Conservation (phyloP, 2,888 invertebrate genomes). For the Protonemura montana region DNA sequence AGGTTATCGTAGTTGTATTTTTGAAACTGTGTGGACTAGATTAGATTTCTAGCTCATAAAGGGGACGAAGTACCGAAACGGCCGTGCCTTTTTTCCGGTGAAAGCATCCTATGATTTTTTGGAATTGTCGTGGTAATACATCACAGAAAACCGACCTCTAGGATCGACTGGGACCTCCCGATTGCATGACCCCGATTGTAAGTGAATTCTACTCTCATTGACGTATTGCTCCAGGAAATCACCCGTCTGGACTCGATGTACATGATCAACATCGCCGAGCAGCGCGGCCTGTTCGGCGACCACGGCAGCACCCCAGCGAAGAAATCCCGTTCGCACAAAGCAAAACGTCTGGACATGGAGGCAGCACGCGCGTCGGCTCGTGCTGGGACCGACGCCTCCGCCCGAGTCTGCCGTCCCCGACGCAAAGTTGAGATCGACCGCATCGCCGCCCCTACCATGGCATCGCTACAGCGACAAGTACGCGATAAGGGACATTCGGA, state of each 20-base stretch:
- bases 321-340: conserved; percentile 19
- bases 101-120: no score
- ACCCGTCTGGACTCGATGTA: conserved; percentile 81
- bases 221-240: conserved; percentile 64
- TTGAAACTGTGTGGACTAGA: no score
- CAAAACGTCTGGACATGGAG: neutral
- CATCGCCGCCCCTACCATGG: conserved; percentile 72
- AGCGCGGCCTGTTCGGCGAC: conserved; percentile 76
- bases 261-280: conserved; percentile 84
- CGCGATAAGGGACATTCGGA: neutral
- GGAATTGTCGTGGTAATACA: no score
- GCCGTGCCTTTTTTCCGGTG: no score
- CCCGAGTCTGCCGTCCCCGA: conserved; percentile 9
- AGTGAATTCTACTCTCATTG: no score
- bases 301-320: conserved; percentile 8
- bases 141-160: no score
- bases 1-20: no score
- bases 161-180: no score
- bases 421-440: conserved; percentile 64
- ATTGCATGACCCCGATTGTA: no score
- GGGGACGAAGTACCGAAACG: no score
- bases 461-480: conserved; percentile 60
- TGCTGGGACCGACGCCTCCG: neutral
- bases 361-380: neutral
- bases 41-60: no score